Conservation (phyloP, 1,140 invertebrate genomes). For the Aethina tumida region DNA sequence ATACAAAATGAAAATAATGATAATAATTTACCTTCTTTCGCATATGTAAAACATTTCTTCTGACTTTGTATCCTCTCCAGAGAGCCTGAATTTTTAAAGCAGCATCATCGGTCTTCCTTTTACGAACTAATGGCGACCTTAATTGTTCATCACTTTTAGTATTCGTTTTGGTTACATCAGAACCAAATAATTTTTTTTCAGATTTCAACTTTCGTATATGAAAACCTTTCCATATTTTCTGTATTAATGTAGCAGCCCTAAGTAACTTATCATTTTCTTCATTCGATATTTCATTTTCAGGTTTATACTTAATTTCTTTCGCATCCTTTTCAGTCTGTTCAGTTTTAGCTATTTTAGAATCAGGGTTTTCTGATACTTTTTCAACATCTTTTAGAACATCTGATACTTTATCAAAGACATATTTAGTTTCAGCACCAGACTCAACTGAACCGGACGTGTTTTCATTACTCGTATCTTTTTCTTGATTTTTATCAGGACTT, state of each 20-base stretch:
- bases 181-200: neutral
- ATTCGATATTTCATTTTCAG: conserved; percentile 1
- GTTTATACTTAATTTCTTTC: conserved; percentile 2
- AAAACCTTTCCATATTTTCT: neutral
- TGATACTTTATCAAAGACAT: too few relatives aligned
- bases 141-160: conserved; percentile 1
- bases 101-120: too few relatives aligned
- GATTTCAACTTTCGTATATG: neutral
- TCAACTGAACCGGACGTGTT: too few relatives aligned
- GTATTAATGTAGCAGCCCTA: conserved; percentile 5
- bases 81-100: conserved; percentile 19
- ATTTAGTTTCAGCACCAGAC: neutral
- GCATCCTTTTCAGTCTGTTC: conserved; percentile 2
- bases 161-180: conserved; percentile 3
- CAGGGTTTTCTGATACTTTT: neutral
- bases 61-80: conserved; percentile 18
- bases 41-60: conserved; percentile 5
- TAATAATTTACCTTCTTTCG: neutral
- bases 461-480: too few relatives aligned
- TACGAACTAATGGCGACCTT: too few relatives aligned
- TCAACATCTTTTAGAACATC: neutral
- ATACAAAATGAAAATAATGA: conserved; percentile 1
- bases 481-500: too few relatives aligned
- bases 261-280: neutral
- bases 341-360: neutral